These are phyloP conservation scores for Drosophila hamatofila DNA, from an alignment of 2,888 invertebrate species.

Conservation along the genomic window DNA sequence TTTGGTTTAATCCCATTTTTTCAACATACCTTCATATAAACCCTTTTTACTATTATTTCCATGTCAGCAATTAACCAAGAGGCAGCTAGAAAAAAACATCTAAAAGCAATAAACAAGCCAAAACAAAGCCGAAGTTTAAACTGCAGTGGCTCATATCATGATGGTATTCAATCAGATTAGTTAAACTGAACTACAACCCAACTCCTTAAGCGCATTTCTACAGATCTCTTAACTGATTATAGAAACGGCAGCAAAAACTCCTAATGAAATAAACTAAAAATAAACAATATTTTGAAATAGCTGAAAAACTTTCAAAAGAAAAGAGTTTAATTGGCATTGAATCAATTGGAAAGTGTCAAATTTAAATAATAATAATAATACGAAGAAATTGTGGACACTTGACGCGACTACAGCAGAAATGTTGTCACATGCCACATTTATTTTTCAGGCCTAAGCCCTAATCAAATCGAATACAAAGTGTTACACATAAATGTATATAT, in stretches of 20 bases:
- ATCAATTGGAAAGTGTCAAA: constrained; percentile 45
- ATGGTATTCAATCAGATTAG: constrained; percentile 17
- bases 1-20: no score
- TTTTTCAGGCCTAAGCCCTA: constrained; percentile 58
- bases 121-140: neutral
- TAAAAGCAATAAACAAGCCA: neutral
- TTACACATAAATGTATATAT: constrained; percentile 50
- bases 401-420: neutral
- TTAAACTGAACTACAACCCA: neutral
- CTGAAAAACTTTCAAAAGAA: neutral
- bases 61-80: neutral
- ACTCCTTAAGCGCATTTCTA: neutral
- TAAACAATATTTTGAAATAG: neutral
- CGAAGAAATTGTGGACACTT: constrained; percentile 5
- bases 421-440: constrained; percentile 20
- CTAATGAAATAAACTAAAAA: neutral
- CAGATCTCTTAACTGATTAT: neutral
- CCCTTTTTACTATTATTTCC: no score
- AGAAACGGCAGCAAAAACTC: neutral
- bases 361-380: constrained; percentile 21
- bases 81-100: neutral
- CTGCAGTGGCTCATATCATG: constrained; percentile 27
- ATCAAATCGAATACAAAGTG: constrained; percentile 39
- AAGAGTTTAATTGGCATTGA: neutral
- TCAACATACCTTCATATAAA: no score